Base-by-base conservation (phyloP, 2,888 invertebrate species). In the Dermolepida albohirtum region DNA sequence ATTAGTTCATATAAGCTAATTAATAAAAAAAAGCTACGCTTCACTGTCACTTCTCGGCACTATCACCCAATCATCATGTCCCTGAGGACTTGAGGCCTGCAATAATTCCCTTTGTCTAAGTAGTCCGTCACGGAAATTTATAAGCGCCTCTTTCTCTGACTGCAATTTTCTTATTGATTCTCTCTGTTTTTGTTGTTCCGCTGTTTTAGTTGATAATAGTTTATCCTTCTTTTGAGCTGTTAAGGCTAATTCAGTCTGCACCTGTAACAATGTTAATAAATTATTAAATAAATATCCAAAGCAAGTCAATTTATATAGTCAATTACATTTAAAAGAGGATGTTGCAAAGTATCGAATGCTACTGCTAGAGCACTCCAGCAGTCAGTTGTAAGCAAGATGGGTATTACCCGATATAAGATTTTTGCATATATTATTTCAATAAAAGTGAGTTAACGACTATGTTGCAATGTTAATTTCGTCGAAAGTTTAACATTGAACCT, bases 211-310 rank as follows among this genome's bases (percentile, higher is more conserved):
- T 73, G 89, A 88, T 73, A 93, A 87, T 71, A 94, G 84, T 78
- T 92, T 90, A 73, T 91, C 89, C 83, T 91, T 93, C 76, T 92
- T 90, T 78, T 93, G 92, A 71, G 90, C 89, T 67, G 94, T 86
- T 77, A 93, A 90, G 41, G 93, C 92, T 70, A 95, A 86, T 84
- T 96, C 94, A 41, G 94, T 94, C 84, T 95, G 94, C 71, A 88
- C 87, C 89, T 89, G 49, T 12, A 69, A 71, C 44, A 5, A 64
- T 66, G 52, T 2, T 12, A 43, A 39, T 34, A 62, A 29, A n/a
- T 62, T 44, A 47, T n/a, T 41, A 22, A 22, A 22, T 22, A 22
- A 22, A 22, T 22, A 22, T 22, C 4, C 4, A 22, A 22, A 22
- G n/a, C n/a, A n/a, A n/a, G n/a, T n/a, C n/a, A n/a, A n/a, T n/a